A percentile compares a stretch with the other conserved stretches of the same genome.
phyloP scores from a whole-genome alignment of 2,113 vertebrate species.

The Equus quagga region DNA sequence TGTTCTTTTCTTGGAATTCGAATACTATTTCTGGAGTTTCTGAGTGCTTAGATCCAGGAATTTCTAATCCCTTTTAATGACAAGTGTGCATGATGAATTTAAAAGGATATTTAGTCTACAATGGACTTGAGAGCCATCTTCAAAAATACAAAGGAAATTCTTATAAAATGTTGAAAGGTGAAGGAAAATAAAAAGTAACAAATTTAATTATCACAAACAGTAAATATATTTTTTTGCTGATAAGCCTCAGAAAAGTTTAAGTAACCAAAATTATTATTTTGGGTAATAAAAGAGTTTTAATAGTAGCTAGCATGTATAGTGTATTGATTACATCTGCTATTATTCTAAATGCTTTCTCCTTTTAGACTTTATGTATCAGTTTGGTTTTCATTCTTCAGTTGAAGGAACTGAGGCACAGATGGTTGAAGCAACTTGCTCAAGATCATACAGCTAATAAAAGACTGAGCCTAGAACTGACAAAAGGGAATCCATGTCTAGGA shows the following conservation, averaged over 20 bases:
- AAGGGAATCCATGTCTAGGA: not conserved
- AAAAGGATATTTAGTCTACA: not conserved
- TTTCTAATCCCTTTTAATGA: slow-evolving; percentile 41
- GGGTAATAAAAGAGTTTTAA: not conserved
- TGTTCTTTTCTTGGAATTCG: slow-evolving; percentile 46
- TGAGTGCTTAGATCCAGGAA: not conserved
- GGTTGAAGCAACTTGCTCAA: not conserved
- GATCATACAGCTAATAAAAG: not conserved
- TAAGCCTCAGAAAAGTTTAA: not conserved
- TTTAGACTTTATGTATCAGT: not conserved
- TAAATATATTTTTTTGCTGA: not conserved
- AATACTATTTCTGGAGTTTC: slow-evolving; percentile 30
- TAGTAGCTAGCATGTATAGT: not conserved
- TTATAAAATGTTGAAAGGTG: slow-evolving; percentile 12
- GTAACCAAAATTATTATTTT: not conserved
- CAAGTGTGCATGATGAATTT: not conserved
- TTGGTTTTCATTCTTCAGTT: not conserved
- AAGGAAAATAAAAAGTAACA: not conserved
- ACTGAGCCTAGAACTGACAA: not conserved
- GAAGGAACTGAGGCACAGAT: not conserved
- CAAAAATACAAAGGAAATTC: not conserved
- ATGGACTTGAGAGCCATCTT: not conserved
- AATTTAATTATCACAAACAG: slow-evolving; percentile 4
- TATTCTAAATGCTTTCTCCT: not conserved
- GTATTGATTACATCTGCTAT: not conserved